A percentile compares a stretch with the other conserved stretches of the same genome.
phyloP scores from a whole-genome alignment of 35 echinoderm and acorn worm species.

The Nesometra sesokonis region DNA sequence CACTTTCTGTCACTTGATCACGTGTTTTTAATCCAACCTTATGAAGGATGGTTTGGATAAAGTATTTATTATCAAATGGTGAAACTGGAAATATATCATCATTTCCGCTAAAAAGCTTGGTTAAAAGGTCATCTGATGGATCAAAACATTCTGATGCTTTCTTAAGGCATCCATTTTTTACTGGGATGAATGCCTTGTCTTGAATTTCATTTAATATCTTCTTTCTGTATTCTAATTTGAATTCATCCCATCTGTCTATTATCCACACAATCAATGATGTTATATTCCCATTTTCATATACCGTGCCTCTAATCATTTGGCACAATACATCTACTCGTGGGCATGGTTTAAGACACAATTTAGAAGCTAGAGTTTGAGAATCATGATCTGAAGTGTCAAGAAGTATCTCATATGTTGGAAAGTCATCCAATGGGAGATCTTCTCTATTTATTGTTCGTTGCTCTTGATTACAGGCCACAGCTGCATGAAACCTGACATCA shows the following conservation, averaged over 20 bases:
- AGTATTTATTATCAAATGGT: not conserved
- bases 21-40: conserved; percentile 18
- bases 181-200: not conserved
- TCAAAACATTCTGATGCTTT: conserved; percentile 18
- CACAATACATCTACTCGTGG: not conserved
- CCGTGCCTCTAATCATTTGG: not conserved
- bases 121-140: not conserved
- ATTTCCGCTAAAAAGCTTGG: not conserved
- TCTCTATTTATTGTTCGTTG: not conserved
- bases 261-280: not conserved
- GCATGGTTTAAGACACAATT: not conserved
- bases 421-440: not conserved
- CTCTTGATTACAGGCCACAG: not conserved
- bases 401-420: not conserved
- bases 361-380: not conserved
- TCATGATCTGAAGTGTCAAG: not conserved
- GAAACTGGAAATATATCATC: not conserved
- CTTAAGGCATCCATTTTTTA: not conserved
- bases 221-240: not conserved
- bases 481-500: not conserved
- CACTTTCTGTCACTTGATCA: not conserved
- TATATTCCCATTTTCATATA: not conserved
- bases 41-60: not conserved
- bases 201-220: not conserved
- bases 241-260: not conserved